These are phyloP conservation scores for Elephantulus edwardii DNA, from an alignment of 2,113 vertebrate genomes.

Conservation along the genomic window DNA sequence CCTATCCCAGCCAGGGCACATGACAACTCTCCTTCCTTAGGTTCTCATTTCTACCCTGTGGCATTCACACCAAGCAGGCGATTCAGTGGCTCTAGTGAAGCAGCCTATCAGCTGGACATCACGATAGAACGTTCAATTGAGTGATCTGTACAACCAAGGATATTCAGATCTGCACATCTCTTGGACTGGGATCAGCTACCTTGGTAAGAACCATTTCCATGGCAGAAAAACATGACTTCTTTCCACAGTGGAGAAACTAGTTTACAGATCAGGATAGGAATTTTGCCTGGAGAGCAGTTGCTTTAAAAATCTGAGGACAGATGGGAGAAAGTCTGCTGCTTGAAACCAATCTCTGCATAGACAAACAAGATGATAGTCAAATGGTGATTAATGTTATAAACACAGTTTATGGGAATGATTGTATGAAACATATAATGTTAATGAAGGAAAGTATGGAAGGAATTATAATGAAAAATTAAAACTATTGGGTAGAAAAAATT, in stretches of 20 bases:
- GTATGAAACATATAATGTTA: too few relatives aligned
- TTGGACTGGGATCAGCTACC: too few relatives aligned
- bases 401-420: too few relatives aligned
- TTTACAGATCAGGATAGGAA: background rate
- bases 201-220: background rate
- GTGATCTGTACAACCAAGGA: background rate
- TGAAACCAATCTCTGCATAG: background rate
- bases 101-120: background rate
- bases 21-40: background rate
- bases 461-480: too few relatives aligned
- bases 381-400: too few relatives aligned
- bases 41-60: too few relatives aligned
- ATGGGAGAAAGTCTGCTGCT: background rate
- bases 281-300: background rate
- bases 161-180: background rate
- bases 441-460: too few relatives aligned
- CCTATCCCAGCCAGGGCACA: background rate
- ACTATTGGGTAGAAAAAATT: too few relatives aligned
- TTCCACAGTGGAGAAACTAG: background rate
- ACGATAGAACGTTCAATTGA: background rate
- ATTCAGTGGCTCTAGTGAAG: background rate
- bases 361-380: background rate
- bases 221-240: background rate
- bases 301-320: background rate
- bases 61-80: too few relatives aligned